Conservation (phyloP, 1,140 invertebrate genomes). For the Protaetia brevitarsis region DNA sequence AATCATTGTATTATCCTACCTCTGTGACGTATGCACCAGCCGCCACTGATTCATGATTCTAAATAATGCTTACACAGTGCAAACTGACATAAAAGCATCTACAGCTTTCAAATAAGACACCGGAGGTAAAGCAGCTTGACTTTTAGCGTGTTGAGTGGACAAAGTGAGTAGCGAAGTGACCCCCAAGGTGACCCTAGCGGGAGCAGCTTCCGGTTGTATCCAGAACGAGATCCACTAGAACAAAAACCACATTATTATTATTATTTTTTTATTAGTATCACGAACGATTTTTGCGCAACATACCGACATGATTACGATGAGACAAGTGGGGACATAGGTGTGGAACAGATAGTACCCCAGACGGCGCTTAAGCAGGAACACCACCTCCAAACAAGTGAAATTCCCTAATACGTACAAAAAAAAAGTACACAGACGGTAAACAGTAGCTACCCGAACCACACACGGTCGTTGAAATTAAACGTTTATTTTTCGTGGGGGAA, state of each 20-base stretch:
- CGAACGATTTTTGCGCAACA: slow-evolving; percentile 42
- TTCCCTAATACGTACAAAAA: slow-evolving; percentile 58
- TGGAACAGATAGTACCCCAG: slow-evolving; percentile 86
- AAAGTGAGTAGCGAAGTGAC: slow-evolving; percentile 86
- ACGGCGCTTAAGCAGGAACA: slow-evolving; percentile 79
- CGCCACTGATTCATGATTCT: not conserved
- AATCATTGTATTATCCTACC: not conserved
- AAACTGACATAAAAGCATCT: slow-evolving; percentile 88
- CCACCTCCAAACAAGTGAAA: slow-evolving; percentile 83
- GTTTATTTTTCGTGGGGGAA: not conserved
- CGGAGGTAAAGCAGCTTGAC: slow-evolving; percentile 81
- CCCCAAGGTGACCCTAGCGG: slow-evolving; percentile 83
- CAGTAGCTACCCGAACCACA: not conserved
- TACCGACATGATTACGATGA: slow-evolving; percentile 87
- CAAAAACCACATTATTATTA: slow-evolving; percentile 1
- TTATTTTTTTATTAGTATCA: not conserved
- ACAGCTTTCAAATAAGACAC: slow-evolving; percentile 89
- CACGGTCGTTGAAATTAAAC: slow-evolving; percentile 24
- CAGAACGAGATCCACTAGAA: slow-evolving; percentile 86
- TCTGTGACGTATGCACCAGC: no score
- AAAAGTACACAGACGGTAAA: not conserved
- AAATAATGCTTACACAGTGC: slow-evolving; percentile 66
- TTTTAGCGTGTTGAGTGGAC: slow-evolving; percentile 89
- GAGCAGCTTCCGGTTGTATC: slow-evolving; percentile 89
- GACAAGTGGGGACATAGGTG: slow-evolving; percentile 82